Evolutionary conservation across 2,113 vertebrate species (phyloP).

Genomic region (Neolamprologus hecqui): DNA sequence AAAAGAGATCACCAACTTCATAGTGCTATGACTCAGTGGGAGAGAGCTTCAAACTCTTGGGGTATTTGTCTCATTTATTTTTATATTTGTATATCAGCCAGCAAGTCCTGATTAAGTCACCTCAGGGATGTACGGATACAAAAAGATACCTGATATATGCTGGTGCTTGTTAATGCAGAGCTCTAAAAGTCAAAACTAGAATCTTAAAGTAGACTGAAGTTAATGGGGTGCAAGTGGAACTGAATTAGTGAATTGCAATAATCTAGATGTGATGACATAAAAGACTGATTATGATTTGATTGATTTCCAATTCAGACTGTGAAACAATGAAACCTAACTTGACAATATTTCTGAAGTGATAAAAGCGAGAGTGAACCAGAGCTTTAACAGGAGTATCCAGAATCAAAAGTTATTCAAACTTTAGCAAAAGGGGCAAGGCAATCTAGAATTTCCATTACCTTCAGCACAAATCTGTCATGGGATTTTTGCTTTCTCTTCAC

Average conservation of each 20-base stretch:
- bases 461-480: background rate
- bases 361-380: background rate
- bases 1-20: background rate
- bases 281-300: background rate
- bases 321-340: background rate
- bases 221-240: background rate
- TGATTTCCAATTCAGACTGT: background rate
- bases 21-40: background rate
- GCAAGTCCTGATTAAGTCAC: background rate
- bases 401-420: background rate
- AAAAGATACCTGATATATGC: background rate
- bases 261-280: background rate
- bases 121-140: background rate
- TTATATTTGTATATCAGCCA: background rate
- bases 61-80: background rate
- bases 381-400: background rate
- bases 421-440: background rate
- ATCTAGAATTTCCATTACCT: background rate
- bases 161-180: background rate
- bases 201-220: background rate
- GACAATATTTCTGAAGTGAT: background rate
- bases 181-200: background rate
- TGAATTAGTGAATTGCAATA: background rate
- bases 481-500: background rate
- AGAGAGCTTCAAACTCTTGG: background rate